phyloP scores from a whole-genome alignment of 2,113 vertebrate species.

The Pelvicachromis taeniatus region DNA sequence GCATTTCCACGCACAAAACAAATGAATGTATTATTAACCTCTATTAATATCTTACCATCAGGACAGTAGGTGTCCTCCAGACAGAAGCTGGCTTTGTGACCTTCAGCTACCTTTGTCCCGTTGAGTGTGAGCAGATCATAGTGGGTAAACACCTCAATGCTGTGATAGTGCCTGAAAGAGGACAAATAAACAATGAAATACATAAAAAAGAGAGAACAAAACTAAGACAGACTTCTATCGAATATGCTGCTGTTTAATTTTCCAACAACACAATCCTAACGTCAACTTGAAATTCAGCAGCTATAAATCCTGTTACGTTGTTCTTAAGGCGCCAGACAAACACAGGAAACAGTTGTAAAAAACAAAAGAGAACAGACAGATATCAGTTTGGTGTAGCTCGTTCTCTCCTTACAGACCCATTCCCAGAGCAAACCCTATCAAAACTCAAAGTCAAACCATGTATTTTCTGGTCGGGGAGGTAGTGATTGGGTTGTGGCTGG shows the following conservation, averaged over 20 bases:
- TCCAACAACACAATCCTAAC: not conserved
- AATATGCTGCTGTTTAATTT: not conserved
- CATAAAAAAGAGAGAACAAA: not conserved
- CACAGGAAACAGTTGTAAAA: not conserved
- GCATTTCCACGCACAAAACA: not conserved
- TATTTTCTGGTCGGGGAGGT: constrained; percentile 29
- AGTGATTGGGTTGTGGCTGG: constrained; percentile 41
- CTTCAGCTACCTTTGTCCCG: constrained; percentile 91
- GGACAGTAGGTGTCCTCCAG: constrained; percentile 95
- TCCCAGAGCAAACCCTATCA: constrained; percentile 14
- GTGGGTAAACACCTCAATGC: constrained; percentile 97
- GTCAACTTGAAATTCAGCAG: not conserved
- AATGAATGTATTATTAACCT: not conserved
- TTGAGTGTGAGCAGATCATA: constrained; percentile 94
- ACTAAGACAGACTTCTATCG: not conserved
- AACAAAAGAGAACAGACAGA: not conserved
- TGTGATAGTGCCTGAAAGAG: constrained; percentile 90
- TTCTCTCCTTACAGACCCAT: not conserved
- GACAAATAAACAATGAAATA: not conserved
- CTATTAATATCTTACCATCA: constrained; percentile 64
- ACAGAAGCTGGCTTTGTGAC: constrained; percentile 98
- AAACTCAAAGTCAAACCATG: constrained; percentile 20
- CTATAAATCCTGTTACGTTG: not conserved
- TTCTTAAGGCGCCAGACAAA: not conserved
- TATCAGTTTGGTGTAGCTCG: not conserved